phyloP scores from a whole-genome alignment of 2,888 invertebrate genomes.

The Callyntrura guangdongensis region DNA sequence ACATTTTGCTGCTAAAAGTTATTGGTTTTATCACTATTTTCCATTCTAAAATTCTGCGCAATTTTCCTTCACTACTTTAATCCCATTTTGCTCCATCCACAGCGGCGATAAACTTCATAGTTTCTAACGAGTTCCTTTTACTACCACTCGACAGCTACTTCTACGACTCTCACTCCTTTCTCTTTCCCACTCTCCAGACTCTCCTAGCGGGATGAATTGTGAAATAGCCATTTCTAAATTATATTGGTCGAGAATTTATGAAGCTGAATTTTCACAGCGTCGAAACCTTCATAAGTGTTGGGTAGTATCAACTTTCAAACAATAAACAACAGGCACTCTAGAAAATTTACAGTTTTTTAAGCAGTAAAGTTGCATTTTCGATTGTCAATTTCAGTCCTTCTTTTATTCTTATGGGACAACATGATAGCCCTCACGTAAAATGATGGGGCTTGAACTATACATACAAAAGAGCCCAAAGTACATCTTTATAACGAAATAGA shows the following conservation, averaged over 20 bases:
- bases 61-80: constrained; percentile 27
- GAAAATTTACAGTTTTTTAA: constrained; percentile 63
- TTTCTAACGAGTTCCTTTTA: constrained; percentile 53
- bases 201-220: constrained; percentile 26
- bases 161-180: neutral
- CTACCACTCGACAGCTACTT: constrained; percentile 37
- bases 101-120: constrained; percentile 47
- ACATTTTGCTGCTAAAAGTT: constrained; percentile 23
- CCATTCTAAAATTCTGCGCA: constrained; percentile 31
- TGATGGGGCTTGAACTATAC: constrained; percentile 61
- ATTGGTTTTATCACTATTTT: constrained; percentile 52
- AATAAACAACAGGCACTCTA: constrained; percentile 52
- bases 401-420: constrained; percentile 71
- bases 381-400: constrained; percentile 74
- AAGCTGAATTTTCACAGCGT: constrained; percentile 40
- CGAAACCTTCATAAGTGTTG: constrained; percentile 37
- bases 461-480: constrained; percentile 8
- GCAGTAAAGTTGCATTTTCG: constrained; percentile 70
- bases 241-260: constrained; percentile 55
- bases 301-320: constrained; percentile 42
- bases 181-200: neutral
- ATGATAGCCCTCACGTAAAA: constrained; percentile 69
- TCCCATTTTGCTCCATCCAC: constrained; percentile 39
- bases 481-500: neutral
- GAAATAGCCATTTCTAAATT: constrained; percentile 45